Percentiles rank a stretch among this genome's conserved stretches.
Evolutionary conservation across 2,888 invertebrate genomes (phyloP).

Genomic region (Incurvaria masculella): DNA sequence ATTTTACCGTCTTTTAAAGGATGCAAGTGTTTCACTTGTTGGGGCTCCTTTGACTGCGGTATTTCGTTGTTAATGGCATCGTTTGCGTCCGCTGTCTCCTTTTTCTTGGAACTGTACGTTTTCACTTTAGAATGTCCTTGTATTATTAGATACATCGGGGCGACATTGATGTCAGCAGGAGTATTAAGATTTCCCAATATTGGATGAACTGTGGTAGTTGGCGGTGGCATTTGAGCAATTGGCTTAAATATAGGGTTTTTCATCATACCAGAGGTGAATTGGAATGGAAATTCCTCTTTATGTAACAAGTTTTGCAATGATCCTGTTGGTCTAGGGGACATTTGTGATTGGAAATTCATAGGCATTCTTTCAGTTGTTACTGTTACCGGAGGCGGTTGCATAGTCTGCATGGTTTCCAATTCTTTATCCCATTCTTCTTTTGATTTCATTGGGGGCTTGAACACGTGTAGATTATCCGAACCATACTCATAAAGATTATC

Average conservation of each 20-base stretch:
- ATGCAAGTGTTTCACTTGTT: slow-evolving; percentile 58
- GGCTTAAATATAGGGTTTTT: slow-evolving; percentile 6
- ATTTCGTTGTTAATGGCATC: slow-evolving; percentile 47
- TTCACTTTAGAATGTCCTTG: slow-evolving; percentile 86
- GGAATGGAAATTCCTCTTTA: slow-evolving; percentile 10
- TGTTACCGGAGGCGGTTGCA: slow-evolving; percentile 54
- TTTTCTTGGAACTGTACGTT: slow-evolving; percentile 68
- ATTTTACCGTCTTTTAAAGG: slow-evolving; percentile 36
- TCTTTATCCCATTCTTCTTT: slow-evolving; percentile 24
- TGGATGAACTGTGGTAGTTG: slow-evolving; percentile 12
- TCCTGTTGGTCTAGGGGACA: neutral
- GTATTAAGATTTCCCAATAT: slow-evolving; percentile 25
- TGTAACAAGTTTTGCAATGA: slow-evolving; percentile 18
- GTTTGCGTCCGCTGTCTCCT: slow-evolving; percentile 31
- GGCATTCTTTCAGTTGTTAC: slow-evolving; percentile 25
- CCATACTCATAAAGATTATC: slow-evolving; percentile 45
- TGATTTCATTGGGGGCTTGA: slow-evolving; percentile 27
- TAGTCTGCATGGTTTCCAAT: slow-evolving; percentile 58
- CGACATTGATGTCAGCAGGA: slow-evolving; percentile 64
- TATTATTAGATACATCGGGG: slow-evolving; percentile 73
- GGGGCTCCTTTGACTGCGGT: slow-evolving; percentile 44
- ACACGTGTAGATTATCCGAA: slow-evolving; percentile 41
- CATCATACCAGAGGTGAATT: slow-evolving; percentile 2
- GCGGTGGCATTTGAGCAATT: slow-evolving; percentile 9
- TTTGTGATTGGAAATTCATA: slow-evolving; percentile 6